These are phyloP conservation scores for Rhynchonycteris naso DNA, from an alignment of 2,797 vertebrate genomes.

Conservation along the genomic window DNA sequence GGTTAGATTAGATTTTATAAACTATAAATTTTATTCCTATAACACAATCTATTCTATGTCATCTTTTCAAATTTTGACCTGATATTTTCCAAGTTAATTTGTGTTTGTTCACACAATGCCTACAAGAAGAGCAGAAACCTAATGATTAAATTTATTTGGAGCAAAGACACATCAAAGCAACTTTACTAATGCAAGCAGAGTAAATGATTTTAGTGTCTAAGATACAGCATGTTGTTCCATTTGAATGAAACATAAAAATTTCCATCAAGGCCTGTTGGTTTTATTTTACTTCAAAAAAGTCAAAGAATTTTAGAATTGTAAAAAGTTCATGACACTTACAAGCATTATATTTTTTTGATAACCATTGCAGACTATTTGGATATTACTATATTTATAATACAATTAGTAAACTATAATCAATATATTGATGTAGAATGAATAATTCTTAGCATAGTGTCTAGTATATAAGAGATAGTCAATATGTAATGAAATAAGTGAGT, in stretches of 20 bases:
- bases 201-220: background rate
- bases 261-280: background rate
- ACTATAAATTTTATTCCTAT: background rate
- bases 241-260: background rate
- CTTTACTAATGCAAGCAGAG: background rate
- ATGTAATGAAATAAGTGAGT: background rate
- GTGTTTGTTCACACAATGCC: background rate
- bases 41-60: background rate
- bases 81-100: background rate
- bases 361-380: background rate
- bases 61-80: background rate
- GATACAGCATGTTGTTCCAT: background rate
- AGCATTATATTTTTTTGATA: background rate
- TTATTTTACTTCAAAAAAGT: slow-evolving; percentile 32
- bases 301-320: background rate
- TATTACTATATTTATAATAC: background rate
- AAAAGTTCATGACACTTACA: background rate
- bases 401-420: background rate
- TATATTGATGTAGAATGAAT: background rate
- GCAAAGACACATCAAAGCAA: background rate
- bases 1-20: background rate
- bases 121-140: background rate
- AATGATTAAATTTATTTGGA: background rate
- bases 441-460: background rate
- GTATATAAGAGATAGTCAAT: background rate